phyloP scores from a whole-genome alignment of 2,797 vertebrate species.

The Meda fulgida region DNA sequence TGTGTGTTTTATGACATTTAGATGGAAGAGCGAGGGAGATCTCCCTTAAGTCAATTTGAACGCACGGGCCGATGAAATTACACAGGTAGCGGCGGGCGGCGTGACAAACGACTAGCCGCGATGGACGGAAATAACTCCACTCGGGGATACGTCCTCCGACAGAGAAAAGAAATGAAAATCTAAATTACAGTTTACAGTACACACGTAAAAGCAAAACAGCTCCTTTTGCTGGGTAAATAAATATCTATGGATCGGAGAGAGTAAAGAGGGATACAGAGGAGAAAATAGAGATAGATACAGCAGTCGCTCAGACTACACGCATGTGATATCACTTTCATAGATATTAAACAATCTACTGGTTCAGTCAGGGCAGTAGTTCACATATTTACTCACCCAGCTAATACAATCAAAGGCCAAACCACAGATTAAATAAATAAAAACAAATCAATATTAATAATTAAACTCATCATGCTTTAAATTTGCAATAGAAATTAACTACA shows the following conservation, averaged over 20 bases:
- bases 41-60: conserved; percentile 79
- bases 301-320: conserved; percentile 3
- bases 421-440: neutral
- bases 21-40: conserved; percentile 66
- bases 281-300: conserved; percentile 16
- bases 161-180: conserved; percentile 61
- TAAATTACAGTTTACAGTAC: conserved; percentile 62
- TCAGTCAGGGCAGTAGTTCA: neutral
- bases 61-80: conserved; percentile 77
- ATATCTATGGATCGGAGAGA: conserved; percentile 49
- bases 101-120: conserved; percentile 76
- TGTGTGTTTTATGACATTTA: conserved; percentile 74
- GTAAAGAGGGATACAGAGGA: conserved; percentile 33
- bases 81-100: conserved; percentile 69
- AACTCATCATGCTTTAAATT: neutral
- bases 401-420: neutral
- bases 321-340: neutral
- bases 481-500: neutral
- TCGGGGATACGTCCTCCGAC: conserved; percentile 60
- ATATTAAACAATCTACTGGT: neutral
- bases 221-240: conserved; percentile 56
- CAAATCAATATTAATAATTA: neutral
- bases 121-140: conserved; percentile 73
- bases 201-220: conserved; percentile 51
- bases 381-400: neutral